Conservation (phyloP, 2,113 vertebrate species). For the Chlamydotis undulata region DNA sequence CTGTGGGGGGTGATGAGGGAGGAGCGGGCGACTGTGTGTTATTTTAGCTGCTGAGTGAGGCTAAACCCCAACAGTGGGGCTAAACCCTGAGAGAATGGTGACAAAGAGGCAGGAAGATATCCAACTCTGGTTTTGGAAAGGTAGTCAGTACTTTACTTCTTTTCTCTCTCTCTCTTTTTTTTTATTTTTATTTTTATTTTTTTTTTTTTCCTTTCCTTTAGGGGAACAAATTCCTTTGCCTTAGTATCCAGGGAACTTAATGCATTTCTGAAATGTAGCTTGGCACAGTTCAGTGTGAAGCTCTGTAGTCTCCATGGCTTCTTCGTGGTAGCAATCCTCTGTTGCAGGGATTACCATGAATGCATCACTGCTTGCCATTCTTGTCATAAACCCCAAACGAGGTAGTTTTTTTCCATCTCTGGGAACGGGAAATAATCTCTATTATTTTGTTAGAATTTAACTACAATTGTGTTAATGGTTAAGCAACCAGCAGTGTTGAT, state of each 20-base stretch:
- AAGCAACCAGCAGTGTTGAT: neutral
- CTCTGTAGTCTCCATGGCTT: fast-evolving
- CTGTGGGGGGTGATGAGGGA: no score
- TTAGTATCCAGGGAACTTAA: neutral
- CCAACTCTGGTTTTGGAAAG: neutral
- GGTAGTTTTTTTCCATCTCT: neutral
- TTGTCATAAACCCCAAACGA: neutral
- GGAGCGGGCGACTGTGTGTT: no score
- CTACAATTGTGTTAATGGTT: neutral
- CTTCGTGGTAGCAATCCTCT: neutral
- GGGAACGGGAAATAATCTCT: neutral
- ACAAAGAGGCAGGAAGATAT: neutral
- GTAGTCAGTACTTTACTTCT: neutral
- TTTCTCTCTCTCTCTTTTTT: no score
- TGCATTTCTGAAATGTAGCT: neutral
- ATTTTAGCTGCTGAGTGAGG: no score
- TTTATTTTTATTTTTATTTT: no score
- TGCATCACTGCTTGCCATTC: neutral
- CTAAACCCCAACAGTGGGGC: no score
- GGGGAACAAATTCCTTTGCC: neutral
- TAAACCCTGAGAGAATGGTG: no score
- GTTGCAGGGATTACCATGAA: neutral
- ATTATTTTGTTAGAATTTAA: neutral
- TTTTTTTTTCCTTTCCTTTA: fast-evolving
- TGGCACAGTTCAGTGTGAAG: neutral